Base-by-base conservation (phyloP, 2,113 vertebrate genomes). In the Camelus bactrianus region DNA sequence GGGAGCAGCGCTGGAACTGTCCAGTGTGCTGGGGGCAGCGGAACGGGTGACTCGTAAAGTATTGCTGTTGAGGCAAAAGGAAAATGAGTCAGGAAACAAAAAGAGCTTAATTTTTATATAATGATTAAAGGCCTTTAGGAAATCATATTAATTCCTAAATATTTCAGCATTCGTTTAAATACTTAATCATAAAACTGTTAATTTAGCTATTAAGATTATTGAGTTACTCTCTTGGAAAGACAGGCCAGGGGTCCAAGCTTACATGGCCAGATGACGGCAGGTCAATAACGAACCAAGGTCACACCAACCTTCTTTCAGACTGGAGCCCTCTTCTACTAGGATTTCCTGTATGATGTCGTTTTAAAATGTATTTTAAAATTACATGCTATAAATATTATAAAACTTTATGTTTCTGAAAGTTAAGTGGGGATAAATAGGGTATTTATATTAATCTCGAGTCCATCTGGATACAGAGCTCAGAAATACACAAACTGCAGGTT, bases 41-140 rank as follows among this genome's bases (percentile, higher is more conserved):
- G 99, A 99, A 17, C 99, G 98, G 0, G 99, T 99, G 95, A 99
- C 98, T 93, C 99, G 98, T 91, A 99, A 98, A 46, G 99, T 99
- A 92, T 99, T 99, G 96, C 99, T 99, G 98, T 58, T 58, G 20
- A 95, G 5, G 93, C 32, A 98, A 73, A 95, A 80, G 3, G 42
- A 94, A 72, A 95, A 56, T 5, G 4, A 54, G 70, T 88, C 85
- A 89, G 88, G 76, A 82, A 85, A 24, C 81, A 54, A 52, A 70
- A 72, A 46, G 8, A 70, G 19, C 30, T 69, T 14, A 30, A 70
- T 15, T 69, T 76, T 72, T 42, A 84, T 2, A 77, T 10, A 65
- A 28, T 52, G 70, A 58, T 52, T 24, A 79, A 79, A 89, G n/a
- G 58, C 15, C 48, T 52, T 92, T 81, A 73, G 54, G 58, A 89